Base-by-base conservation (phyloP, 2,113 vertebrate species). In the Tenrec ecaudatus region DNA sequence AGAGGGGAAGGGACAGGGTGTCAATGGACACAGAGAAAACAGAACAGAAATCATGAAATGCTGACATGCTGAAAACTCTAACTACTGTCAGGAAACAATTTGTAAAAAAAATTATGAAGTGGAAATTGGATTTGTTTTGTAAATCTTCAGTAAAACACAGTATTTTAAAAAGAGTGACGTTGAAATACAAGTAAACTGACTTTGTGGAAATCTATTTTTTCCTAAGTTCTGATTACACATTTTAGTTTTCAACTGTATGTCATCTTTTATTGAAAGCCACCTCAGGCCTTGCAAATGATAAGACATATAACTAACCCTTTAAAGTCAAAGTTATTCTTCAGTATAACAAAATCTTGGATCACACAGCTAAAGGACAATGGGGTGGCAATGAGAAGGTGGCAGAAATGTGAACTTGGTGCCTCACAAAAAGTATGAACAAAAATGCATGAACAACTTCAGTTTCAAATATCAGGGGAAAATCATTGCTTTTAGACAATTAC, bases 401-500 rank as follows among this genome's bases (percentile, higher is more conserved):
- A 75, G 43, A 88, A 78, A 66, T 91, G 79, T 79, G 58, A 91
- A 95, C 71, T 71, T 25, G 2, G 82, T 40, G 40, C 7, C 40
- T 40, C 4, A 47, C 1, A 25, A 6, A 40, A 89, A 88, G 47
- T 73, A 1, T 60, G 23, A 84, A 77, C 25, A 92, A 3, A 58
- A 91, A 66, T 53, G 79, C 57, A 80, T 53, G 38, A 92, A 86
- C 16, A 43, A 69, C 47, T 94, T 82, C 68, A 88, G 82, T 43
- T 79, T 95, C 23, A 85, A 27, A 23, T 88, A 19, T 29, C 40
- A 5, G 27, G 11, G 27, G 9, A 73, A 27, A 62, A 83, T 68
- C 25, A 92, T 0, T 64, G 14, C 73, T 94, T 76, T 83, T n/a
- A 66, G 71, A 94, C 87, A 92, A 88, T 73, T 85, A 91, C 15